phyloP scores from a whole-genome alignment of 2,888 invertebrate species.

The Meteorus cinctellus region DNA sequence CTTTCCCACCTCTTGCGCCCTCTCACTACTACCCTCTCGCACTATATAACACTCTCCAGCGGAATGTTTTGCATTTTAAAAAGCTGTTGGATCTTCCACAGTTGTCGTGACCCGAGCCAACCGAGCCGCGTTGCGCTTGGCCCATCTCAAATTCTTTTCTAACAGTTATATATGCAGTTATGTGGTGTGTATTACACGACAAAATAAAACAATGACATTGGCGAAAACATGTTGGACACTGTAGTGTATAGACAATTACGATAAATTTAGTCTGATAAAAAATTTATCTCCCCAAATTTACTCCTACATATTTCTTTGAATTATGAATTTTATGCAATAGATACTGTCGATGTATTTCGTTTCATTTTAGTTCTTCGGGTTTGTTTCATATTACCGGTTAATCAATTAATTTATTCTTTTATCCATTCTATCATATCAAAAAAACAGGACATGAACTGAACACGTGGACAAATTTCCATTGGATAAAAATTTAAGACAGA shows the following conservation, averaged over 20 bases:
- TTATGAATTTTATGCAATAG: background rate
- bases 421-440: too few relatives aligned
- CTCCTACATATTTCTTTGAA: background rate
- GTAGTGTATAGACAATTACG: background rate
- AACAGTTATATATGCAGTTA: constrained; percentile 6
- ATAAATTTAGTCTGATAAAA: background rate
- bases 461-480: too few relatives aligned
- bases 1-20: constrained; percentile 18
- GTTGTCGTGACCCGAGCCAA: constrained; percentile 36
- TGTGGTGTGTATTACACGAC: background rate
- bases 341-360: background rate
- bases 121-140: background rate
- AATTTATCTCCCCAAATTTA: background rate
- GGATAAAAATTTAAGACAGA: too few relatives aligned
- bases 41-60: constrained; percentile 56
- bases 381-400: too few relatives aligned
- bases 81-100: constrained; percentile 64
- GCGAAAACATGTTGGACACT: background rate
- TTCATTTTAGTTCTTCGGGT: background rate
- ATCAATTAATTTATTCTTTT: too few relatives aligned
- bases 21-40: constrained; percentile 43
- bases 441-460: too few relatives aligned
- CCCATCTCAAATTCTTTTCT: constrained; percentile 13
- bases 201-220: constrained; percentile 3
- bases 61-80: constrained; percentile 72